Percentiles rank a stretch among this genome's conserved stretches.
Evolutionary conservation across 2,113 vertebrate genomes (phyloP).

Genomic region (Sisor rabdophorus): DNA sequence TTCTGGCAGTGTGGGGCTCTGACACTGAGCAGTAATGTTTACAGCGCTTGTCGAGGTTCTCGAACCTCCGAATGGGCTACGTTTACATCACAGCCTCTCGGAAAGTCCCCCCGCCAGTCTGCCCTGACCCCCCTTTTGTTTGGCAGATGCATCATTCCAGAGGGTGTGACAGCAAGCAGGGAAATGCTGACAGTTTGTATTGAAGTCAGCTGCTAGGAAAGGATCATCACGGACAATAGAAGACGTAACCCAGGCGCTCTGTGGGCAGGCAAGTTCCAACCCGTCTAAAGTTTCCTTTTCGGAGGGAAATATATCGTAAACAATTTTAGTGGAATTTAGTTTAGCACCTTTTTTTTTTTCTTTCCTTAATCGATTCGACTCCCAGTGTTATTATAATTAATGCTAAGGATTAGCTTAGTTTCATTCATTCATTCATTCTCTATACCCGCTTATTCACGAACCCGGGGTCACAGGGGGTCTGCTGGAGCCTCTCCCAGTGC

Average conservation of each 20-base stretch:
- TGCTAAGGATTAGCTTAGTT: too few relatives aligned
- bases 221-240: conserved; percentile 64
- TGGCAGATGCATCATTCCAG: conserved; percentile 58
- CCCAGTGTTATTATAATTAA: too few relatives aligned
- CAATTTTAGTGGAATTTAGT: not conserved
- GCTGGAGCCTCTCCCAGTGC: too few relatives aligned
- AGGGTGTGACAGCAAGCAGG: conserved; percentile 67
- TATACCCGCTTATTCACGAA: too few relatives aligned
- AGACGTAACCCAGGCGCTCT: conserved; percentile 63
- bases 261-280: conserved; percentile 66
- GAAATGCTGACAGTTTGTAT: conserved; percentile 67
- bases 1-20: conserved; percentile 7
- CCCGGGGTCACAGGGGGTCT: too few relatives aligned
- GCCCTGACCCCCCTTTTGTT: conserved; percentile 36
- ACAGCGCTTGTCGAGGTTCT: conserved; percentile 12
- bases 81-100: conserved; percentile 61
- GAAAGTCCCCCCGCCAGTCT: conserved; percentile 62
- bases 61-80: conserved; percentile 41
- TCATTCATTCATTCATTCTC: too few relatives aligned
- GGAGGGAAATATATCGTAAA: not conserved
- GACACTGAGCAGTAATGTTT: conserved; percentile 15
- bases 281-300: conserved; percentile 52
- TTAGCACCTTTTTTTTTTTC: too few relatives aligned
- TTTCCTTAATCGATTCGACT: too few relatives aligned
- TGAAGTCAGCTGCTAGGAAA: conserved; percentile 66